Base-by-base conservation (phyloP, 2,113 vertebrate genomes). In the Pterophyllum scalare region DNA sequence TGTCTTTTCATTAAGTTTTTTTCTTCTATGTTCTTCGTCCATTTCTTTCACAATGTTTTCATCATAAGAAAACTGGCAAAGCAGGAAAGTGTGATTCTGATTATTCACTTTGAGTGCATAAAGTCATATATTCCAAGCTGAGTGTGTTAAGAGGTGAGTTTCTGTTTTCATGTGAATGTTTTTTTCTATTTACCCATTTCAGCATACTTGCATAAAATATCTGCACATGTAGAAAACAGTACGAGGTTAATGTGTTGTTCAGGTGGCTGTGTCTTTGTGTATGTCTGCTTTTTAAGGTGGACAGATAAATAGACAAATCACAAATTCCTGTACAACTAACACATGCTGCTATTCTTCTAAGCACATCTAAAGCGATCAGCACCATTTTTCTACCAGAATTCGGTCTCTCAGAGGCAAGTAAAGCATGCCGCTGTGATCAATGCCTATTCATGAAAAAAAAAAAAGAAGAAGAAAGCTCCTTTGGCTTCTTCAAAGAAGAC, bases 401-500 rank as follows among this genome's bases (percentile, higher is more conserved):
- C 22, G 17, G 64, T 77, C 72, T 56, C 61, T 31, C 59, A 84
- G 77, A 62, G 43, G 20, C 4, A 5, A 80, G n/a, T 43, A 76
- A 87, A 88, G 83, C 61, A 62, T 4, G 60, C 26, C 13, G 9
- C 75, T 67, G 46, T 11, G 49, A 85, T 85, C 82, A 85, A 58
- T 88, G 74, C 49, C 14, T 58, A 62, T 82, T 78, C 40, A 82
- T 56, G 75, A 79, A 57, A 80, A 61, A 3, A 67, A 70, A 46
- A 59, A 78, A 65, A 28, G 65, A 54, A 56, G 58, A 58, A 17
- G 2, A 67, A 22, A 19, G 22, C 52, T 81, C 61, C 83, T 74
- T 58, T 19, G 52, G 46, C 22, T 81, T 79, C 75, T 84, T 88
- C 75, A 83, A 90, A 90, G 79, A 62, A 46, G 61, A 26, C 17